phyloP scores from a whole-genome alignment of 2,797 vertebrate genomes.

The Tarsius wallacei region DNA sequence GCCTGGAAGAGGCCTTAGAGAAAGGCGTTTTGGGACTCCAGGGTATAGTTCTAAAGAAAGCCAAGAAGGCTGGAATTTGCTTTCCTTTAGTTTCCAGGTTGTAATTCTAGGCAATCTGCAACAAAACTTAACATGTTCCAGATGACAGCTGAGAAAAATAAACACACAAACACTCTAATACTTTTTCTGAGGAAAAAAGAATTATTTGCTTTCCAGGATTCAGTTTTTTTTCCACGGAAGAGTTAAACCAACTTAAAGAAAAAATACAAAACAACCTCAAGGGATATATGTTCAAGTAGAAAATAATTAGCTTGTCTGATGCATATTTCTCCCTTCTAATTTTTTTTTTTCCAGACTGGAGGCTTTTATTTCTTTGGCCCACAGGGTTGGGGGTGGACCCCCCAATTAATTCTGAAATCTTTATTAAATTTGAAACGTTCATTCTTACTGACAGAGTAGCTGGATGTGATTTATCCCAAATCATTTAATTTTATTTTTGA shows the following conservation, averaged over 20 bases:
- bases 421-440: background rate
- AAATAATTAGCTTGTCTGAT: background rate
- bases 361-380: no score
- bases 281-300: background rate
- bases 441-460: background rate
- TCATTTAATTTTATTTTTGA: background rate
- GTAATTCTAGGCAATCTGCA: constrained; percentile 75
- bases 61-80: constrained; percentile 9
- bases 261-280: background rate
- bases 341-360: no score
- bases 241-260: background rate
- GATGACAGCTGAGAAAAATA: constrained; percentile 73
- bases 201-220: constrained; percentile 72
- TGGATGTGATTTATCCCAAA: background rate
- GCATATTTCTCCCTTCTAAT: background rate
- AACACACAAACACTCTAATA: constrained; percentile 49
- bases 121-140: constrained; percentile 83
- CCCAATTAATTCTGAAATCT: background rate
- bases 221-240: constrained; percentile 51
- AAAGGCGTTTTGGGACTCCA: background rate
- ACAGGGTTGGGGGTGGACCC: no score
- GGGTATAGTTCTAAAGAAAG: background rate
- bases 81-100: constrained; percentile 57
- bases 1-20: background rate
- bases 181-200: constrained; percentile 63